Evolutionary conservation across 1,140 invertebrate species (phyloP), one percentile per base, ranked within the genome.

Genomic region (Microplitis mediator): DNA sequence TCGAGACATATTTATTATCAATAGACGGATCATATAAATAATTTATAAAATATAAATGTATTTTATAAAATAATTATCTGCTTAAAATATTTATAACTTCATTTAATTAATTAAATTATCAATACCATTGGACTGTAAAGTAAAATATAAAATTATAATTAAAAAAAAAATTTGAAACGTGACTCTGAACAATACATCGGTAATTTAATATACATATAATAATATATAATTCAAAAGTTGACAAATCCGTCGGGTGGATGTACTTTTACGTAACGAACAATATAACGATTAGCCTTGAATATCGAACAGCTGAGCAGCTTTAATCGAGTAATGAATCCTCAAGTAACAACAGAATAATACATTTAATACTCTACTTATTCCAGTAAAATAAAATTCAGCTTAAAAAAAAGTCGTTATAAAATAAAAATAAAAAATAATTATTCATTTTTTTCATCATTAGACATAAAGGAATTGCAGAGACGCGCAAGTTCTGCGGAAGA

Each of bases 401-500:
- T 45, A 45, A 45, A 45, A 45, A 9, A 11, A 45, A 45, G 11
- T 9, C 11, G 0, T 8, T 39, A 39, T 0, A 39, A 39, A 39
- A 8, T 5, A 56, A 56, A 16, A 56, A 56, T 65, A 51, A 70
- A 32, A 65, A 34, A 68, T 63, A 70, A 45, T 45, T 45, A 45
- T 63, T 80, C 77, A 32, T 75, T 71, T n/a, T 75, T 75, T 56
- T 69, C 50, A 52, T 72, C 16, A 34, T 58, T 61, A 11, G 13
- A 65, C 36, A 62, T 35, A n/a, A 84, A 13, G 0, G 66, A 62
- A 32, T 81, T 75, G 65, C 83, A 84, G 4, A 85, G 61, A 52
- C 77, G 76, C 0, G 76, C 16, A 11, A 84, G 45, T 35, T 78
- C 78, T 1, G 23, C 23, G 8, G 76, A 60, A 4, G 78, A 31